Conservation (phyloP, 2,113 vertebrate species). For the Amazona guildingii region DNA sequence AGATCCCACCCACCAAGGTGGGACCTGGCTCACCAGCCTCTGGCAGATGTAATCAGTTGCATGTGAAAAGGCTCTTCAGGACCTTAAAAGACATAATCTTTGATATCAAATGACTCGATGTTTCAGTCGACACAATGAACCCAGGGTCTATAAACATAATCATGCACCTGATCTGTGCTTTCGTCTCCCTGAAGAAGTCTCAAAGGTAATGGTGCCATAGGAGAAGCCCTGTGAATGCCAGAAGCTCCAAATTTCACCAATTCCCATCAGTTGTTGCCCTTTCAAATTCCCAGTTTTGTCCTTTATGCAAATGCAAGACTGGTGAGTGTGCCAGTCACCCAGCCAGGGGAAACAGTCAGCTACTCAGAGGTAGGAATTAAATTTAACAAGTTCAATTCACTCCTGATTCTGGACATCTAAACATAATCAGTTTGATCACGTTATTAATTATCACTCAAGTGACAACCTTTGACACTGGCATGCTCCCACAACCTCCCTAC, state of each 20-base stretch:
- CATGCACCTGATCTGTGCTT: neutral
- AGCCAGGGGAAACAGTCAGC: neutral
- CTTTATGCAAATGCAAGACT: conserved; percentile 16
- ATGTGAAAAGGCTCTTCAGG: conserved; percentile 72
- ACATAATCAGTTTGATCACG: conserved; percentile 67
- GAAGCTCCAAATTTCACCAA: conserved; percentile 39
- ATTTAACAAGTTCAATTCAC: conserved; percentile 69
- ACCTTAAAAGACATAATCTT: conserved; percentile 70
- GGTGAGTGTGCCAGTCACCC: neutral
- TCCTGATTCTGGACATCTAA: conserved; percentile 68
- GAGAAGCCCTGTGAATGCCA: neutral
- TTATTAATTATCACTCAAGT: conserved; percentile 72
- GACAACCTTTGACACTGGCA: conserved; percentile 69
- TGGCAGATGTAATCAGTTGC: conserved; percentile 84
- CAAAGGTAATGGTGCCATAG: neutral
- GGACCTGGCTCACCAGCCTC: conserved; percentile 59
- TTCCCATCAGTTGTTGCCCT: conserved; percentile 36
- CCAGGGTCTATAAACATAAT: neutral
- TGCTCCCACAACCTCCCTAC: conserved; percentile 60
- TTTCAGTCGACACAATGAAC: neutral
- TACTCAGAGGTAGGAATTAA: conserved; percentile 53
- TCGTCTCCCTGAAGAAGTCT: neutral
- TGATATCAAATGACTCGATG: conserved; percentile 28
- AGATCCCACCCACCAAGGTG: conserved; percentile 78
- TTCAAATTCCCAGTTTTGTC: conserved; percentile 47